Conservation (phyloP, 1,140 invertebrate species). For the Venturia canescens region DNA sequence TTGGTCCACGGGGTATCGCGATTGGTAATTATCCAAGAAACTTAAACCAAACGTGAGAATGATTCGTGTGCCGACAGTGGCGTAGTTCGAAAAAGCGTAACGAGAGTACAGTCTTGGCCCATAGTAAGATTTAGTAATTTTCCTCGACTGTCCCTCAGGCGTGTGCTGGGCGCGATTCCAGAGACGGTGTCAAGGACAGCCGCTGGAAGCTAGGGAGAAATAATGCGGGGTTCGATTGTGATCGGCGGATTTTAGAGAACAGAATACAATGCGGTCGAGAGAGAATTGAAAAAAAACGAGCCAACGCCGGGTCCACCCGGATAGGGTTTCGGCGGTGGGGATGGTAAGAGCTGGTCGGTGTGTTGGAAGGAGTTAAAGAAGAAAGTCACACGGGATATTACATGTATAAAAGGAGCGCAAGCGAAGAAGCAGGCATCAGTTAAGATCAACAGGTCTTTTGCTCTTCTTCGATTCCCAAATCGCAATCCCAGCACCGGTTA, state of each 20-base stretch:
- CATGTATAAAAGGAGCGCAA: conserved; percentile 32
- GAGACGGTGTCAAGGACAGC: conserved; percentile 28
- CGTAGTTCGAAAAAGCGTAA: not conserved
- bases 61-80: too few species aligned
- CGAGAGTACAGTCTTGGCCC: not conserved
- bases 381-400: conserved; percentile 31
- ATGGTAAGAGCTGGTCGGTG: not conserved
- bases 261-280: not conserved
- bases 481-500: not conserved
- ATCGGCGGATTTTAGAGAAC: not conserved
- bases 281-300: conserved; percentile 23
- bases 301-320: conserved; percentile 11
- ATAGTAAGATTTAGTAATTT: not conserved
- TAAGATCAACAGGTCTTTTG: conserved; percentile 27
- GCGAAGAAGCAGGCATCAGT: conserved; percentile 37
- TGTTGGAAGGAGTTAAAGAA: conserved; percentile 34
- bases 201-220: conserved; percentile 17
- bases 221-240: conserved; percentile 27
- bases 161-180: not conserved
- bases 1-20: too few species aligned
- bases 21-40: too few species aligned
- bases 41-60: too few species aligned
- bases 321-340: conserved; percentile 30
- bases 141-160: conserved; percentile 22
- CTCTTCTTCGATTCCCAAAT: conserved; percentile 26